These are phyloP conservation scores for Polypterus senegalus DNA, from an alignment of 2,113 vertebrate genomes.

Conservation along the genomic window DNA sequence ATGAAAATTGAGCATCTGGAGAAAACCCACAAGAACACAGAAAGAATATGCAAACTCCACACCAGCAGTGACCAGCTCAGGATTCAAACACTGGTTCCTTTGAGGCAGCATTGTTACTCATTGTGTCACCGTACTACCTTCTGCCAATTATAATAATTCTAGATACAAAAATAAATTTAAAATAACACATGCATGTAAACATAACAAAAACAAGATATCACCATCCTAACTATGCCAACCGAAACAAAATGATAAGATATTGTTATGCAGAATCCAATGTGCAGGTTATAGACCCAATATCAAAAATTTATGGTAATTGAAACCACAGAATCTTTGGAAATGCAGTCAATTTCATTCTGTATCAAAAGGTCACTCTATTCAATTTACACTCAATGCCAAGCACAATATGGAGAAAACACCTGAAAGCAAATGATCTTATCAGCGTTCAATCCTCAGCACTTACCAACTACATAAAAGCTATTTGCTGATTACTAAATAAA, in stretches of 20 bases:
- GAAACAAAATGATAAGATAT: slow-evolving; percentile 28
- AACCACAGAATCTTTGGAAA: slow-evolving; percentile 71
- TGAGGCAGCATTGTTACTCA: too few species aligned
- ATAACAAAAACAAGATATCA: slow-evolving; percentile 19
- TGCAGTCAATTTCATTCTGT: slow-evolving; percentile 65
- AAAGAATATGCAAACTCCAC: too few species aligned
- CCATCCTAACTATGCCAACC: slow-evolving; percentile 20
- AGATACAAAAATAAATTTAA: neutral
- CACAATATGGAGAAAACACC: slow-evolving; percentile 57
- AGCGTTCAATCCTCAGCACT: slow-evolving; percentile 48
- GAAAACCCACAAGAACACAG: too few species aligned
- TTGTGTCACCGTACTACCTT: too few species aligned
- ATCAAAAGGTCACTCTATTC: slow-evolving; percentile 76
- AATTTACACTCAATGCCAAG: slow-evolving; percentile 65
- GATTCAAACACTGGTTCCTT: too few species aligned
- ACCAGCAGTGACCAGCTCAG: too few species aligned
- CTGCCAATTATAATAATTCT: too few species aligned
- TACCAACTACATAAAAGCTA: slow-evolving; percentile 56
- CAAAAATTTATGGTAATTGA: slow-evolving; percentile 70
- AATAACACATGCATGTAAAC: neutral
- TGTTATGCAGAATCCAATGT: slow-evolving; percentile 30
- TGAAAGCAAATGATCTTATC: slow-evolving; percentile 77
- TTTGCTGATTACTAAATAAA: slow-evolving; percentile 77
- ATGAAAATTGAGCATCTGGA: too few species aligned
- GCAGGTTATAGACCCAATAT: slow-evolving; percentile 34